Evolutionary conservation across 1,140 invertebrate species (phyloP).

Genomic region (Hycleus phaleratus): DNA sequence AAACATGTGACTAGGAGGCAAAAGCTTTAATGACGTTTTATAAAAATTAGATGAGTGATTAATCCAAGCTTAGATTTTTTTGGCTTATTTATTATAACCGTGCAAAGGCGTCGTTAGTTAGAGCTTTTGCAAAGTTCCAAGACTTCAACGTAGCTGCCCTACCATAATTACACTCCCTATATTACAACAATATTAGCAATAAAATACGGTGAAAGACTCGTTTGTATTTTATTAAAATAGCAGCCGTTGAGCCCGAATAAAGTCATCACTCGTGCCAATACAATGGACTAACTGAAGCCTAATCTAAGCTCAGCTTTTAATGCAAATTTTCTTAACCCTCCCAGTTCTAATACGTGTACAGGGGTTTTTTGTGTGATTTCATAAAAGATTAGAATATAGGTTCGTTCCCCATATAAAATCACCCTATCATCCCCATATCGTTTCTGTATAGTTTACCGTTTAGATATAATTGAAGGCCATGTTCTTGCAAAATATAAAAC

Average conservation of each 20-base stretch:
- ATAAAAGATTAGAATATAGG: constrained; percentile 31
- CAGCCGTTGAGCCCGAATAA: constrained; percentile 31
- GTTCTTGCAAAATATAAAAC: constrained; percentile 37
- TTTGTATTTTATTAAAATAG: constrained; percentile 17
- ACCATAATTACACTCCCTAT: not conserved
- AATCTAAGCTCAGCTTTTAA: constrained; percentile 44
- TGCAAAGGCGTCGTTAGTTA: too few species aligned
- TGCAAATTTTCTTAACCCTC: constrained; percentile 38
- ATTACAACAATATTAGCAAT: not conserved
- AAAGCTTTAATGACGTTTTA: not conserved
- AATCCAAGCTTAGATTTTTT: not conserved
- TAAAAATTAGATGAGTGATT: not conserved
- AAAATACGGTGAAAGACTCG: constrained; percentile 3
- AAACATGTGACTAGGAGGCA: not conserved
- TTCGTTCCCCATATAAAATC: not conserved
- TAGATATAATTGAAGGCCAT: constrained; percentile 36
- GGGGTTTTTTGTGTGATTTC: constrained; percentile 35
- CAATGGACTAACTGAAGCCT: constrained; percentile 42
- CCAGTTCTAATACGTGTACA: constrained; percentile 38
- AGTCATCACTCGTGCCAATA: constrained; percentile 41
- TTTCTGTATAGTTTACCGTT: constrained; percentile 19
- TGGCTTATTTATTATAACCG: too few species aligned
- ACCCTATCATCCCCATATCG: not conserved
- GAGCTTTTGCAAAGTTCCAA: too few species aligned
- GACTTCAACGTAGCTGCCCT: too few species aligned